These are phyloP conservation scores for Mesochorus sp. DNA, from an alignment of 2,888 invertebrate species.

Conservation along the genomic window DNA sequence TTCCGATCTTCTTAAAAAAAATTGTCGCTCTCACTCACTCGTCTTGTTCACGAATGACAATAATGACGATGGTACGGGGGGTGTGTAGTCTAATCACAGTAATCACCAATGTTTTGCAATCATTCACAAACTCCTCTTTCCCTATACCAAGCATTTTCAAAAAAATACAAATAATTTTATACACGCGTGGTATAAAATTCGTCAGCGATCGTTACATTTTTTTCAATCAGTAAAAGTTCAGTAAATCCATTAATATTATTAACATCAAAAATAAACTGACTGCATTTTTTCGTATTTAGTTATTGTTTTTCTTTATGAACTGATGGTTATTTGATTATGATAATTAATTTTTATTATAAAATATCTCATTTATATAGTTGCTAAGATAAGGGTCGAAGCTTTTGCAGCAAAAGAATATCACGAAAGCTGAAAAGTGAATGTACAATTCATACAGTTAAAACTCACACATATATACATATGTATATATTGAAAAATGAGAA, in stretches of 20 bases:
- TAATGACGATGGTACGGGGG: slow-evolving; percentile 44
- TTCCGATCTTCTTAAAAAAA: slow-evolving; percentile 75
- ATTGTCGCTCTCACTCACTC: slow-evolving; percentile 21
- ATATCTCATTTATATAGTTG: not conserved
- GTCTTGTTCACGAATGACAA: slow-evolving; percentile 37
- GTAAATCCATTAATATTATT: no score
- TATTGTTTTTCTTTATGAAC: no score
- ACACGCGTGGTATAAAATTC: not conserved
- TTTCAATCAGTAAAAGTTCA: not conserved
- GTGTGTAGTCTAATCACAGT: slow-evolving; percentile 49
- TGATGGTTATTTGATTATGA: not conserved
- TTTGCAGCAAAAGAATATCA: not conserved
- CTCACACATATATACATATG: not conserved
- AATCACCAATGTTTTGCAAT: slow-evolving; percentile 39
- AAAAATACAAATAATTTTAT: not conserved
- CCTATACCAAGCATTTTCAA: not conserved
- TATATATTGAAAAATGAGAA: slow-evolving; percentile 14
- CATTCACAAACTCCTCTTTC: slow-evolving; percentile 1
- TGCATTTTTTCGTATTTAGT: no score
- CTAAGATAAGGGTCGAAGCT: not conserved
- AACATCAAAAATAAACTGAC: no score
- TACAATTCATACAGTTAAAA: not conserved
- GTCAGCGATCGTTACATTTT: not conserved
- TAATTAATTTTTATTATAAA: not conserved
- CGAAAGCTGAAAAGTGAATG: no score